These are phyloP conservation scores for Noctua fimbriata DNA, from an alignment of 2,888 invertebrate species.

Conservation along the genomic window DNA sequence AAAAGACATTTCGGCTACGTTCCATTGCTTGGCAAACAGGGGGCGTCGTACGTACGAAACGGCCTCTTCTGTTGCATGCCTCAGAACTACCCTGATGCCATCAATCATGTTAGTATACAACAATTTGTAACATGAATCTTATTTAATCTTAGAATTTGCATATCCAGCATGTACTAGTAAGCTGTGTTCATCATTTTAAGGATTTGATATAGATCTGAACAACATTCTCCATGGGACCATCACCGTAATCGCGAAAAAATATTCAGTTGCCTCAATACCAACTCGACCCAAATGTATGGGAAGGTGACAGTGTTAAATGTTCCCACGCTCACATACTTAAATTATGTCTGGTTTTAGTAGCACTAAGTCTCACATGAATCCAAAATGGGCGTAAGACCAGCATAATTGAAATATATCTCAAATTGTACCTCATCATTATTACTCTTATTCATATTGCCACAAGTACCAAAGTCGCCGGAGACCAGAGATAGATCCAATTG, in stretches of 20 bases:
- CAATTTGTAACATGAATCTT: not conserved
- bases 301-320: too few relatives aligned
- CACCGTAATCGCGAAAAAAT: too few relatives aligned
- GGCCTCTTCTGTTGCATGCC: conserved; percentile 97
- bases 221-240: too few relatives aligned
- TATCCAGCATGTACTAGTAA: not conserved
- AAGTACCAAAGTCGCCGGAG: not conserved
- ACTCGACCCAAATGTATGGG: too few relatives aligned
- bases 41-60: conserved; percentile 93
- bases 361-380: too few relatives aligned
- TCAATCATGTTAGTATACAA: conserved; percentile 93
- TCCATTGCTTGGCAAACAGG: conserved; percentile 92
- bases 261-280: too few relatives aligned
- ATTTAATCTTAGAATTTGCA: not conserved
- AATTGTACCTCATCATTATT: too few relatives aligned
- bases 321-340: too few relatives aligned
- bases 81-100: conserved; percentile 97
- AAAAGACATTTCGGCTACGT: conserved; percentile 81
- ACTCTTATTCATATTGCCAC: too few relatives aligned
- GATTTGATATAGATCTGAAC: not conserved
- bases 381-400: too few relatives aligned
- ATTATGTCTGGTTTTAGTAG: too few relatives aligned
- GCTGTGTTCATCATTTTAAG: not conserved
- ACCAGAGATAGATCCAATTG: not conserved
- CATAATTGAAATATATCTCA: too few relatives aligned